These are phyloP conservation scores for Epinephelus fuscoguttatus DNA, from an alignment of 2,113 vertebrate genomes.

Conservation along the genomic window DNA sequence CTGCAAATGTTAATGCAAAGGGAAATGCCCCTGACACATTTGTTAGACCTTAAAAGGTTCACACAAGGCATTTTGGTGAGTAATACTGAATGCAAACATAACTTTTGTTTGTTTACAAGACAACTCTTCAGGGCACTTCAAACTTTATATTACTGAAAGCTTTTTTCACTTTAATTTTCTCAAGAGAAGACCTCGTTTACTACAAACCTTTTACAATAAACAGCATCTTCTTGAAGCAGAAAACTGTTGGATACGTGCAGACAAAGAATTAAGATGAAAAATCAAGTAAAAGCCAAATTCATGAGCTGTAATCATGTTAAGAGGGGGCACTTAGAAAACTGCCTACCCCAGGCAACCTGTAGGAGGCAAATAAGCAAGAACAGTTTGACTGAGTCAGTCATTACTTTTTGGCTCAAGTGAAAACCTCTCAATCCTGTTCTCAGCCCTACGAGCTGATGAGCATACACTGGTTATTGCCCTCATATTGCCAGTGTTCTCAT, in stretches of 20 bases:
- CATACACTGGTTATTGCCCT: conserved; percentile 74
- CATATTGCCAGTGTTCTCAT: conserved; percentile 68
- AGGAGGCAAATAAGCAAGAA: conserved; percentile 11
- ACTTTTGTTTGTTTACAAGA: too few species aligned
- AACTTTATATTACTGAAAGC: not conserved
- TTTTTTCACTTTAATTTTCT: not conserved
- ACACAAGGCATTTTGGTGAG: not conserved
- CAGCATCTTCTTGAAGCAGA: not conserved
- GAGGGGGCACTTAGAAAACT: conserved; percentile 6
- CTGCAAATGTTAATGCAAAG: not conserved
- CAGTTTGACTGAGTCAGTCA: conserved; percentile 16
- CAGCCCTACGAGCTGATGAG: conserved; percentile 66
- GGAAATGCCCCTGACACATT: not conserved
- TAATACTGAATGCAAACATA: not conserved
- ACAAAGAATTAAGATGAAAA: not conserved
- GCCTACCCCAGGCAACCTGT: not conserved
- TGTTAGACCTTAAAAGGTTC: not conserved
- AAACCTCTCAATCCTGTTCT: conserved; percentile 17
- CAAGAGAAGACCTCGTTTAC: not conserved
- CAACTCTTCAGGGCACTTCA: not conserved
- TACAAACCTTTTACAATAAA: not conserved
- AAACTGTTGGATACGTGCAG: not conserved
- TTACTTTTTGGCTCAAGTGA: conserved; percentile 11
- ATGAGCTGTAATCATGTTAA: not conserved
- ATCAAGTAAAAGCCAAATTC: not conserved